Base-by-base conservation (phyloP, 1,140 invertebrate genomes). In the Trachelipus rathkii region DNA sequence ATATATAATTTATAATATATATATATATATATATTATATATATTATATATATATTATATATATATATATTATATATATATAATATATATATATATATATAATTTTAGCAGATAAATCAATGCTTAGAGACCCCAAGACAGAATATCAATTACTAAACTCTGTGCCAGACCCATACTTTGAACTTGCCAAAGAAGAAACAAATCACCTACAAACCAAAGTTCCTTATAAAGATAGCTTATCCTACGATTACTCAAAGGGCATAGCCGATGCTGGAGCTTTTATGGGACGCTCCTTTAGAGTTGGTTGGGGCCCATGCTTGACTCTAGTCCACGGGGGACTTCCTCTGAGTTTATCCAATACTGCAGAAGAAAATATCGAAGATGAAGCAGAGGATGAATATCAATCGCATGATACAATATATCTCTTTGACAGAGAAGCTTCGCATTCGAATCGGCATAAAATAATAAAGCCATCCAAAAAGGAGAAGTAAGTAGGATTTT, bases 271-370 rank as follows among this genome's bases (percentile, higher is more conserved):
- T 77, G 89, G 84, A 72, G 84, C 83, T 21, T 86, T 86, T 76
- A 90, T 89, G 86, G 90, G 91, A 0, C 87, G 91, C 4, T 89
- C 89, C 73, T 92, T 90, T 77, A 89, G 92, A 81, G 87, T 91
- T 0, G 91, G 91, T 0, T 95, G 93, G 90, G 90, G 89, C 0
- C 89, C 89, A 0, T 87, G 87, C n/a, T 88, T 89, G 78, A 88
- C 87, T 0, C 82, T 94, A 9, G 87, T 88, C 7, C 78, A 82
- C 45, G 70, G 69, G 53, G 80, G 77, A 10, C 67, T 67, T 8
- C n/a, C n/a, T 10, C 44, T 81, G 10, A 69, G 74, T 1, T 44
- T 72, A 50, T 19, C 50, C 8, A 15, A n/a, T 2, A 69, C 44
- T 8, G 50, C 45, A 6, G 73, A 68, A 10, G 69, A 15, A 11